Evolutionary conservation across 2,113 vertebrate species (phyloP).

Genomic region (Anolis carolinensis): DNA sequence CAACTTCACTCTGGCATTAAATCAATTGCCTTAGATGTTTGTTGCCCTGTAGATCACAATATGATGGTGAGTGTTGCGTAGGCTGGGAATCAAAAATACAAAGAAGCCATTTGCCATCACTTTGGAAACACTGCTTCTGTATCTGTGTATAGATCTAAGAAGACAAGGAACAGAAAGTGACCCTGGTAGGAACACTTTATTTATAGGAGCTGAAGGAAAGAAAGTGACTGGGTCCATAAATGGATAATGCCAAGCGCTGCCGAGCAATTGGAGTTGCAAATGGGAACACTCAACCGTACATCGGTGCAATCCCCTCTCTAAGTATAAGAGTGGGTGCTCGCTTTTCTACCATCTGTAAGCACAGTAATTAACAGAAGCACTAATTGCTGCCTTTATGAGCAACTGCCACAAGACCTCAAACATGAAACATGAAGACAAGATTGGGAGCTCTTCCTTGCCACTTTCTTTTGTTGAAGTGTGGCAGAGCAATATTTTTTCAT

Average conservation of each 20-base stretch:
- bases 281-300: background rate
- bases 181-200: background rate
- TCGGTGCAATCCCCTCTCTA: background rate
- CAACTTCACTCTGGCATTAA: conserved; percentile 64
- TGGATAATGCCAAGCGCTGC: background rate
- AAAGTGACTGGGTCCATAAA: background rate
- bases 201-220: conserved; percentile 23
- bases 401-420: conserved; percentile 9
- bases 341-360: conserved; percentile 11
- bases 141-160: background rate
- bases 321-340: background rate
- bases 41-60: conserved; percentile 70
- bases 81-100: conserved; percentile 65
- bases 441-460: background rate
- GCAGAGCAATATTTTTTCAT: background rate
- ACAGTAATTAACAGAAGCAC: conserved; percentile 12
- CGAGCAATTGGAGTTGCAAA: background rate
- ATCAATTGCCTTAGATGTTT: conserved; percentile 73
- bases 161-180: background rate
- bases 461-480: conserved; percentile 3
- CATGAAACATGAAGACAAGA: conserved; percentile 10
- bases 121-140: conserved; percentile 52
- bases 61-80: conserved; percentile 61
- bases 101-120: conserved; percentile 61
- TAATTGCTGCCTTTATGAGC: conserved; percentile 34